Conservation (phyloP, 2,888 invertebrate genomes). For the Acholoe squamosa region DNA sequence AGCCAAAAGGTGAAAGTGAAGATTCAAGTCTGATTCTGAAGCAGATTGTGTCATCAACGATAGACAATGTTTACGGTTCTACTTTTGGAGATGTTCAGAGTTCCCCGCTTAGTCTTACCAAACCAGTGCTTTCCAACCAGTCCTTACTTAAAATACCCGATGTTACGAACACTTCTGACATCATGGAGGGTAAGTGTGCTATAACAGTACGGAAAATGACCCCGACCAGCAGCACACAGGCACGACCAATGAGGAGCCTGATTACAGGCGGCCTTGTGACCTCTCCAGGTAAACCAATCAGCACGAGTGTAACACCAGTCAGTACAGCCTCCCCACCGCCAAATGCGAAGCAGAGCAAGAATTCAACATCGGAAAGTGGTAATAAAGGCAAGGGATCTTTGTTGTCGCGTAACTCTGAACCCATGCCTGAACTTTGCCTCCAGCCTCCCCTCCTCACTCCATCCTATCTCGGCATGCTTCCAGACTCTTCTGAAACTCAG, state of each 20-base stretch:
- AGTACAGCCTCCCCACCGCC: not conserved
- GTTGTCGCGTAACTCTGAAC: not conserved
- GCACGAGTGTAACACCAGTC: not conserved
- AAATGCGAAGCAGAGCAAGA: not conserved
- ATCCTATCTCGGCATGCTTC: slow-evolving; percentile 35
- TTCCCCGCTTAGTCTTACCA: slow-evolving; percentile 15
- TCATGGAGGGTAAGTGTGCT: slow-evolving; percentile 53
- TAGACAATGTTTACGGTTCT: slow-evolving; percentile 45
- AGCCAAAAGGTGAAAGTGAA: not conserved
- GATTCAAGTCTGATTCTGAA: slow-evolving; percentile 27
- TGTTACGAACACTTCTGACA: slow-evolving; percentile 9
- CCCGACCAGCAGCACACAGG: not conserved
- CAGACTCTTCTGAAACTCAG: slow-evolving; percentile 35
- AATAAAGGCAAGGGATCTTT: not conserved
- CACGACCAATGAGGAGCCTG: slow-evolving; percentile 33
- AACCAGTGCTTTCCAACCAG: not conserved
- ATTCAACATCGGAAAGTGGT: not conserved
- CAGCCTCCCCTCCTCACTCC: slow-evolving; percentile 47
- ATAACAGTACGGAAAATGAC: slow-evolving; percentile 35
- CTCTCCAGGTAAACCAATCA: slow-evolving; percentile 1
- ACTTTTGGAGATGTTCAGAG: not conserved
- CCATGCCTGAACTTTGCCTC: slow-evolving; percentile 39
- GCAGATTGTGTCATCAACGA: slow-evolving; percentile 46
- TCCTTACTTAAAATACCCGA: slow-evolving; percentile 40
- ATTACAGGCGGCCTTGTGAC: slow-evolving; percentile 51